These are phyloP conservation scores for Drosophila paucipuncta DNA, from an alignment of 2,888 invertebrate species.

Conservation along the genomic window DNA sequence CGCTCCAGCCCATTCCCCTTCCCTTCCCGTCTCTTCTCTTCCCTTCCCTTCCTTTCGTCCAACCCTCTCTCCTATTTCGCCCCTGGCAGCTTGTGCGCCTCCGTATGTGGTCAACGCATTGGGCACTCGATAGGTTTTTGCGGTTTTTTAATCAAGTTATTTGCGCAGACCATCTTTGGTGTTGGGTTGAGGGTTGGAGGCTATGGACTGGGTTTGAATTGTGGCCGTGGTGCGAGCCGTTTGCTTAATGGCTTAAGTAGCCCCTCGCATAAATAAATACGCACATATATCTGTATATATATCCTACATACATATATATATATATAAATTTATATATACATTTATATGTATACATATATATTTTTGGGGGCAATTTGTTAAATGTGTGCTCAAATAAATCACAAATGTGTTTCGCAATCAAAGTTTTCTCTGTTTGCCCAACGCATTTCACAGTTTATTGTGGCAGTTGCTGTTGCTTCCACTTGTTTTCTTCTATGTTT, in stretches of 20 bases:
- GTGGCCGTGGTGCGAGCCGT: conserved; percentile 7
- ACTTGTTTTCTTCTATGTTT: not conserved
- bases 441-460: conserved; percentile 49
- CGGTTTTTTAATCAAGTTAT: conserved; percentile 82
- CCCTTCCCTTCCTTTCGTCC: no score
- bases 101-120: conserved; percentile 61
- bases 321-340: conserved; percentile 18
- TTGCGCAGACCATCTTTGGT: conserved; percentile 56
- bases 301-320: conserved; percentile 19
- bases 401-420: conserved; percentile 79
- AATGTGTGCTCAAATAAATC: conserved; percentile 78
- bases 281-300: conserved; percentile 25
- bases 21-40: not conserved
- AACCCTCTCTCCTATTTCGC: not conserved
- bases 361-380: conserved; percentile 72
- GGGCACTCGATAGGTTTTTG: conserved; percentile 78
- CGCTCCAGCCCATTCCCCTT: not conserved
- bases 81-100: conserved; percentile 20
- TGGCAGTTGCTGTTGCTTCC: conserved; percentile 6
- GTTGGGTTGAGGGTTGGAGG: not conserved
- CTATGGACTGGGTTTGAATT: not conserved
- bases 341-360: conserved; percentile 18
- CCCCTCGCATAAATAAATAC: conserved; percentile 66
- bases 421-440: conserved; percentile 63
- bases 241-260: conserved; percentile 71